These are phyloP conservation scores for Apamea anceps DNA, from an alignment of 2,888 invertebrate genomes.

Conservation along the genomic window DNA sequence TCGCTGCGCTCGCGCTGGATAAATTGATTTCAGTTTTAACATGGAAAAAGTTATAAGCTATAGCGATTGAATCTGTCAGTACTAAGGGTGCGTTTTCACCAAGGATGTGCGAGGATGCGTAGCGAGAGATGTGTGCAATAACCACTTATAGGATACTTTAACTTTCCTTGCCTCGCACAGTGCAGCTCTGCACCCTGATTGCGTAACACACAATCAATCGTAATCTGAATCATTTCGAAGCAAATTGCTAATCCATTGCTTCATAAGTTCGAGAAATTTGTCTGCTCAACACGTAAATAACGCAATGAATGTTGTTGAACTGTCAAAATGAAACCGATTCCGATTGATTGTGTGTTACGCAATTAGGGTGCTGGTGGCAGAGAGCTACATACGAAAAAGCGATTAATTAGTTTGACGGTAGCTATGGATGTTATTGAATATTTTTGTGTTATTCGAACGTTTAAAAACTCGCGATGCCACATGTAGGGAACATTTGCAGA, in stretches of 20 bases:
- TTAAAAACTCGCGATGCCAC: background rate
- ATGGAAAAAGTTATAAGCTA: background rate
- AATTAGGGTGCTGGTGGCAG: no score
- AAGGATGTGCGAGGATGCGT: background rate
- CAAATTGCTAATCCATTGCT: no score
- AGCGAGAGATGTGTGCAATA: background rate
- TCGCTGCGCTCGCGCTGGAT: conserved; percentile 63
- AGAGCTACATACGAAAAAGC: background rate
- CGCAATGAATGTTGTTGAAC: no score
- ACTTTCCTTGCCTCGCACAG: background rate
- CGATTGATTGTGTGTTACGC: no score
- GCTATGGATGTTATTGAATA: background rate
- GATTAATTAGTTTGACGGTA: background rate
- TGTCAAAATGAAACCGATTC: no score
- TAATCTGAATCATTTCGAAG: no score
- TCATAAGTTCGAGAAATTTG: no score
- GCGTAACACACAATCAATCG: no score
- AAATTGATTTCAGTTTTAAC: conserved; percentile 61
- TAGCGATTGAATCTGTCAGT: background rate
- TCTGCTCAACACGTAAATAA: no score
- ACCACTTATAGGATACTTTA: background rate
- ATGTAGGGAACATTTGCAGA: background rate
- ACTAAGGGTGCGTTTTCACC: background rate
- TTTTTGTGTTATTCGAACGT: background rate
- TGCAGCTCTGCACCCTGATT: no score